These are phyloP conservation scores for Xiphophorus birchmanni DNA, from an alignment of 2,797 vertebrate genomes.

Conservation along the genomic window DNA sequence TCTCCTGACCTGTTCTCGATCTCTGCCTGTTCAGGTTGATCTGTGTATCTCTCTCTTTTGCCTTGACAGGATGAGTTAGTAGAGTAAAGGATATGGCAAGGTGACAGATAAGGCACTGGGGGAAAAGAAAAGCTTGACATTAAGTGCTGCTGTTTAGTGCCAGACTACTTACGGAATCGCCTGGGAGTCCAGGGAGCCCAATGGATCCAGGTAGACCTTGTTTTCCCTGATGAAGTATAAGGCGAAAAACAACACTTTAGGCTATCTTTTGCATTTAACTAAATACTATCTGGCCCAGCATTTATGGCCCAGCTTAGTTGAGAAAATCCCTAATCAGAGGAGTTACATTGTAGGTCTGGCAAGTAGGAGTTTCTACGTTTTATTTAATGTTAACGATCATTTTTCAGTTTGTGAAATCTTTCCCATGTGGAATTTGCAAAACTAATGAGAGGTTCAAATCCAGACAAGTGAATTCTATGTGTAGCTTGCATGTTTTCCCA, in stretches of 20 bases:
- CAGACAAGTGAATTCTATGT: neutral
- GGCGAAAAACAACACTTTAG: conserved; percentile 46
- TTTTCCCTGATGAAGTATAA: conserved; percentile 83
- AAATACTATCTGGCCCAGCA: conserved; percentile 29
- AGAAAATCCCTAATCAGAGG: conserved; percentile 17
- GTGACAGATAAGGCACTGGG: conserved; percentile 58
- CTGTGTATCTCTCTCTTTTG: conserved; percentile 57
- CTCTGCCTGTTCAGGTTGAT: conserved; percentile 61
- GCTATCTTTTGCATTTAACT: conserved; percentile 48
- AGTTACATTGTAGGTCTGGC: neutral
- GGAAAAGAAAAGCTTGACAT: conserved; percentile 57
- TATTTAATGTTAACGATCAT: neutral
- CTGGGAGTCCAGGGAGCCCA: conserved; percentile 86
- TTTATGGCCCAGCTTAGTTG: conserved; percentile 10
- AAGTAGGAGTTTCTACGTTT: neutral
- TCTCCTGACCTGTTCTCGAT: conserved; percentile 41
- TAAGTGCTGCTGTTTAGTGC: conserved; percentile 41
- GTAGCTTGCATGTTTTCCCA: neutral
- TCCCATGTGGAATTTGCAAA: neutral
- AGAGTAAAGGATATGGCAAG: conserved; percentile 47
- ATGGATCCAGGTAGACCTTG: conserved; percentile 84
- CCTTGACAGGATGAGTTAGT: conserved; percentile 48
- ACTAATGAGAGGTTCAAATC: neutral
- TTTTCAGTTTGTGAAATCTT: neutral
- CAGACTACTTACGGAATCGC: conserved; percentile 86